Evolutionary conservation across 2,888 invertebrate species (phyloP).

Genomic region (Nysson spinosus): DNA sequence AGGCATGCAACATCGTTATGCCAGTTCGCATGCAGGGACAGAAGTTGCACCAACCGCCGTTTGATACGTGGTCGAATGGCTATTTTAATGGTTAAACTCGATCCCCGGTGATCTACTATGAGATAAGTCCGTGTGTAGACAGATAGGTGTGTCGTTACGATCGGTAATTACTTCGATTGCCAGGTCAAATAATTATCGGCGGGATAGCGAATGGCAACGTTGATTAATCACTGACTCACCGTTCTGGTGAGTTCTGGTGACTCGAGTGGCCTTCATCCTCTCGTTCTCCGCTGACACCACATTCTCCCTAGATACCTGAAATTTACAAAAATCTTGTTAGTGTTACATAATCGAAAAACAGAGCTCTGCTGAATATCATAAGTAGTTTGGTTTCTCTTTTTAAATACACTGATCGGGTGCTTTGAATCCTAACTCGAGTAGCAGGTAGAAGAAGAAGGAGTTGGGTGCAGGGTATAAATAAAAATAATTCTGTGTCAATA

Average conservation of each 20-base stretch:
- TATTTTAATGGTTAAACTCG: constrained; percentile 33
- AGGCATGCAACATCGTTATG: constrained; percentile 33
- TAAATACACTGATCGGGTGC: too few species aligned
- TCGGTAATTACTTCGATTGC: constrained; percentile 59
- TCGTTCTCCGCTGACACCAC: constrained; percentile 35
- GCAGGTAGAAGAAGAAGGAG: too few species aligned
- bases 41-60: constrained; percentile 36
- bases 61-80: constrained; percentile 33
- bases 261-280: constrained; percentile 28
- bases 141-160: constrained; percentile 49
- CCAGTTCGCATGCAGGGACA: constrained; percentile 4
- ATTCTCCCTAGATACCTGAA: constrained; percentile 41
- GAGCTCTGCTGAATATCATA: too few species aligned
- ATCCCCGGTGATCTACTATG: constrained; percentile 29
- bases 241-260: too few species aligned
- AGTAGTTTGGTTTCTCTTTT: too few species aligned
- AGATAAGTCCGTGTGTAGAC: constrained; percentile 34
- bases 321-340: constrained; percentile 30
- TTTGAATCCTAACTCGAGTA: too few species aligned
- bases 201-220: constrained; percentile 30
- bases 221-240: constrained; percentile 60
- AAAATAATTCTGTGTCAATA: not conserved
- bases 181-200: constrained; percentile 55
- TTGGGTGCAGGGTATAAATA: not conserved
- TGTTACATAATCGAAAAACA: too few species aligned